phyloP scores from a whole-genome alignment of 2,797 vertebrate species.

The Typhlichthys eigenmanni region DNA sequence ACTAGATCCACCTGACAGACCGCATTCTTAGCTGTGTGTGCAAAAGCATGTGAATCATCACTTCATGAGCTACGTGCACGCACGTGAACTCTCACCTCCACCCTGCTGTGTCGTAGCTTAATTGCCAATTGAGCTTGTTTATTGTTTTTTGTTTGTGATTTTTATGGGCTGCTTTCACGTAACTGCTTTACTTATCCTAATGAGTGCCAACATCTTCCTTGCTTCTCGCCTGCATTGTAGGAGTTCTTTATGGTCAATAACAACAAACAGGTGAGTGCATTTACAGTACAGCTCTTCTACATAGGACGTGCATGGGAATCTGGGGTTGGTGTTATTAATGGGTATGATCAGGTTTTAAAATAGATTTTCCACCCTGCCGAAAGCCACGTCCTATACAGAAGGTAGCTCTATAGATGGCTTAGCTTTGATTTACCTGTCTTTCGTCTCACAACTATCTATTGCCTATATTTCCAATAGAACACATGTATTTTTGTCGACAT shows the following conservation, averaged over 20 bases:
- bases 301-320: background rate
- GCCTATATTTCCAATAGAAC: constrained; percentile 6
- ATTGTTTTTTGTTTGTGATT: constrained; percentile 37
- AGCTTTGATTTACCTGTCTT: background rate
- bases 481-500: background rate
- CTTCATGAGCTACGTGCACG: constrained; percentile 24
- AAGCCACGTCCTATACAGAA: too few species aligned
- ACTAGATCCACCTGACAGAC: constrained; percentile 1
- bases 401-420: background rate
- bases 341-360: background rate
- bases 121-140: constrained; percentile 35
- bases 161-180: constrained; percentile 82
- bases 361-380: too few species aligned
- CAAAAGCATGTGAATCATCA: constrained; percentile 11
- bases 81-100: constrained; percentile 43
- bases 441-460: background rate
- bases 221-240: constrained; percentile 94
- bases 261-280: constrained; percentile 76
- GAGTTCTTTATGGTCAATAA: constrained; percentile 98
- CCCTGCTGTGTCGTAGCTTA: constrained; percentile 14
- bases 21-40: constrained; percentile 20
- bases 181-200: constrained; percentile 88
- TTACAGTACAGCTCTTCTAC: constrained; percentile 26
- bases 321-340: background rate
- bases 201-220: constrained; percentile 83